A percentile compares a stretch with the other conserved stretches of the same genome.
phyloP scores from a whole-genome alignment of 2,797 vertebrate species.

The Chelidonichthys spinosus region DNA sequence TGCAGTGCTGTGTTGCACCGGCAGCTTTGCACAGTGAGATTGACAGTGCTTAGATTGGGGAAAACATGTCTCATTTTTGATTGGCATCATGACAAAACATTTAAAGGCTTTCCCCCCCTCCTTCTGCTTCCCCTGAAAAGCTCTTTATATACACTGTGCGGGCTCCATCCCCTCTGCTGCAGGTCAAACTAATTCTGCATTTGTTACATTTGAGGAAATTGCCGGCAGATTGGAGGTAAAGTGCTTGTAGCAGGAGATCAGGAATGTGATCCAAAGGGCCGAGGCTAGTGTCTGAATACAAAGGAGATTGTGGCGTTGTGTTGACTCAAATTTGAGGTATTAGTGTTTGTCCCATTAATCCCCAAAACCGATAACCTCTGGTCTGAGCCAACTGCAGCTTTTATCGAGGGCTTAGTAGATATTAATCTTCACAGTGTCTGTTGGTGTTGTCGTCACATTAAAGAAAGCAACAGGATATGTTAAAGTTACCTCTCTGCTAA shows the following conservation, averaged over 20 bases:
- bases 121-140: slow-evolving; percentile 23
- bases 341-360: slow-evolving; percentile 62
- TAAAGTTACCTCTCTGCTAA: slow-evolving; percentile 14
- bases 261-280: slow-evolving; percentile 44
- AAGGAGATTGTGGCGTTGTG: slow-evolving; percentile 37
- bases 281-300: slow-evolving; percentile 47
- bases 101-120: slow-evolving; percentile 22
- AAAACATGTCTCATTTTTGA: slow-evolving; percentile 56
- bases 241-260: slow-evolving; percentile 58
- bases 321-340: slow-evolving; percentile 52
- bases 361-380: slow-evolving; percentile 50
- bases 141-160: slow-evolving; percentile 43
- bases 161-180: slow-evolving; percentile 23
- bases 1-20: slow-evolving; percentile 7
- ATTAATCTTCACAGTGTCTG: slow-evolving; percentile 37
- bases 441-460: slow-evolving; percentile 32
- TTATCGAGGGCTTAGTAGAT: slow-evolving; percentile 46
- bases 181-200: slow-evolving; percentile 73
- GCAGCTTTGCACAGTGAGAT: slow-evolving; percentile 36
- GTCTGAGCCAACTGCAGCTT: slow-evolving; percentile 33
- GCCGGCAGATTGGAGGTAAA: slow-evolving; percentile 58
- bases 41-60: slow-evolving; percentile 44
- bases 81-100: slow-evolving; percentile 53
- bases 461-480: slow-evolving; percentile 13
- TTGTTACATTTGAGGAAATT: slow-evolving; percentile 68